phyloP scores from a whole-genome alignment of 2,888 invertebrate genomes.

The Pediacus dermestoides region DNA sequence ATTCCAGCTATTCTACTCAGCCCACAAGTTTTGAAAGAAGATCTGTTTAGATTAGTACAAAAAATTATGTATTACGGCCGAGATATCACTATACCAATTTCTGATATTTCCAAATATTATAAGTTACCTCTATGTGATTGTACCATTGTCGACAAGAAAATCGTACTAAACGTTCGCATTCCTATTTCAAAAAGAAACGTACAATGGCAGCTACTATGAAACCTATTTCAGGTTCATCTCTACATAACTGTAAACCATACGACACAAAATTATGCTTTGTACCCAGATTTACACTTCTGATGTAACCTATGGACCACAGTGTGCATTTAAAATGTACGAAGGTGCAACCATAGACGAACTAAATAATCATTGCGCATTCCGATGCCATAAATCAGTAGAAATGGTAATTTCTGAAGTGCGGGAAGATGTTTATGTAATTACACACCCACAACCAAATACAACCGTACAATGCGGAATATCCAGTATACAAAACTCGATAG shows the following conservation, averaged over 20 bases:
- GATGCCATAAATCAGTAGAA: constrained; percentile 16
- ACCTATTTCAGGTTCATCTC: constrained; percentile 19
- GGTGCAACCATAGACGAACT: constrained; percentile 22
- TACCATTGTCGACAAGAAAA: constrained; percentile 11
- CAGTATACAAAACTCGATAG: background rate
- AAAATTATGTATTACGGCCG: no score
- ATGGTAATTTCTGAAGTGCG: constrained; percentile 19
- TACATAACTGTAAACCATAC: constrained; percentile 20
- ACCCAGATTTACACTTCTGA: constrained; percentile 21
- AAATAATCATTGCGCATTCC: constrained; percentile 19
- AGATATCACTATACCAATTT: constrained; percentile 15
- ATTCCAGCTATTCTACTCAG: constrained; percentile 17
- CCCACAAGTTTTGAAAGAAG: constrained; percentile 11
- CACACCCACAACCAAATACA: constrained; percentile 16
- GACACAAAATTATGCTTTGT: constrained; percentile 20
- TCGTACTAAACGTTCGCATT: constrained; percentile 13
- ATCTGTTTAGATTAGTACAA: no score
- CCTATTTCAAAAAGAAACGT: no score
- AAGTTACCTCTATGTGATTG: constrained; percentile 23
- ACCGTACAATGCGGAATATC: constrained; percentile 10
- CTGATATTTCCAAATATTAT: constrained; percentile 14
- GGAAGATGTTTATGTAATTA: constrained; percentile 16
- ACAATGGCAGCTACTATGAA: constrained; percentile 19
- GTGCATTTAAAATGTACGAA: constrained; percentile 18
- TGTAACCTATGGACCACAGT: constrained; percentile 14